Conservation (phyloP, 1,140 invertebrate genomes). For the Hycleus phaleratus region DNA sequence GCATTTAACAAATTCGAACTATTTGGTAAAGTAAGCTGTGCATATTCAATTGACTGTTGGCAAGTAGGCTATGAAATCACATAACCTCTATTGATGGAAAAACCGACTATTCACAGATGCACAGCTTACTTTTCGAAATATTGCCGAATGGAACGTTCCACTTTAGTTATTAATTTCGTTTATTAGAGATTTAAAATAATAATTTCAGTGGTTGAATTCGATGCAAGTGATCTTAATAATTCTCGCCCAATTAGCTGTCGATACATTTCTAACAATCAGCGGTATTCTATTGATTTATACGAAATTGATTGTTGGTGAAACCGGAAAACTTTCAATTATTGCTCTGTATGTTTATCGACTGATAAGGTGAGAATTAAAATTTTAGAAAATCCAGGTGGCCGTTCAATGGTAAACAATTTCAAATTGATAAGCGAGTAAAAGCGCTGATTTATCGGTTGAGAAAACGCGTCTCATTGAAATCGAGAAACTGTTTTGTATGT, state of each 20-base stretch:
- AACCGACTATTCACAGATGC: too few species aligned
- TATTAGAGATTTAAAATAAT: not conserved
- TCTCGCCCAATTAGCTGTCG: conserved; percentile 44
- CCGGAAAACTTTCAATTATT: conserved; percentile 10
- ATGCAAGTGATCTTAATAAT: conserved; percentile 33
- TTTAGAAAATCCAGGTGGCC: too few species aligned
- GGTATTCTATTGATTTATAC: conserved; percentile 50
- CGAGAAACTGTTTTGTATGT: conserved; percentile 3
- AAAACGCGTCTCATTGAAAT: not conserved
- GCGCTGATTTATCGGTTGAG: too few species aligned
- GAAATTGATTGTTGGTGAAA: conserved; percentile 40
- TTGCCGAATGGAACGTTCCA: too few species aligned
- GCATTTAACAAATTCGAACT: too few species aligned
- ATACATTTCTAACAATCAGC: conserved; percentile 52
- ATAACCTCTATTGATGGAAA: too few species aligned
- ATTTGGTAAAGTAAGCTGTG: too few species aligned
- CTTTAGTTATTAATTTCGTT: not conserved
- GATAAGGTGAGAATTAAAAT: too few species aligned
- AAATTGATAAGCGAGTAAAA: too few species aligned
- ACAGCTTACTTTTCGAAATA: too few species aligned
- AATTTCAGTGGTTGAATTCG: conserved; percentile 36
- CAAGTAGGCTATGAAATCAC: conserved; percentile 1
- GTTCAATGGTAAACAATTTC: too few species aligned
- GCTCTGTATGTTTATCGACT: conserved; percentile 12
- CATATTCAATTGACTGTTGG: too few species aligned